Base-by-base conservation (phyloP, 2,797 vertebrate species). In the Enteromius treurensis region DNA sequence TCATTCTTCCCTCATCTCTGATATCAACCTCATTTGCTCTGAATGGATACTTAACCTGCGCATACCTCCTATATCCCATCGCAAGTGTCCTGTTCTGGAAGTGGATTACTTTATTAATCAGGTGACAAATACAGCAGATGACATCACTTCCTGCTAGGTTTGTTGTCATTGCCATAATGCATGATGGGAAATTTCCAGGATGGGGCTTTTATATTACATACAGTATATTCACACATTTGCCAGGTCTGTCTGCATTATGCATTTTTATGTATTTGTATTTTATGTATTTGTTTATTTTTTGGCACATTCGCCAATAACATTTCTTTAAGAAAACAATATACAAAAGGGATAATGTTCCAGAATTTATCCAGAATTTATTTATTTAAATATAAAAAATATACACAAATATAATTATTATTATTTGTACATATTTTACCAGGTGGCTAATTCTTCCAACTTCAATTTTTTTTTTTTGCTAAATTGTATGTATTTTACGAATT, bases 81-180 rank as follows among this genome's bases (percentile, higher is more conserved):
- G 90, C 88, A 88, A 90, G 89, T 85, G 83, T 85, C 89, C 83
- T 82, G 82, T 86, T 76, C 73, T 79, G 82, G 45, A 82, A 74
- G 86, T 86, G 85, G 85, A 84, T 87, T 88, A 79, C 86, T 90
- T 86, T 86, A 87, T 90, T 93, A 93, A 94, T 93, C 91, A 93
- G 90, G 87, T 85, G 19, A 71, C 84, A 34, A 81, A 88, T 51
- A 34, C 84, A 29, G 70, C 82, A 89, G 47, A 86, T 42, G 23
- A 15, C 13, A 6, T 60, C 23, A 26, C 53, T 55, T 55, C 53
- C 53, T 55, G 21, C 21, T n/a, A 55, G 53, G 9, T 5, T 9
- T 60, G 58, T 26, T 60, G 58, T 60, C 2, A 0, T 23, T 60
- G 73, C 77, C 45, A 62, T 53, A 67, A 78, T 86, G 79, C 79